These are phyloP conservation scores for Malthinus seriepunctatus DNA, from an alignment of 2,888 invertebrate species.

Conservation along the genomic window DNA sequence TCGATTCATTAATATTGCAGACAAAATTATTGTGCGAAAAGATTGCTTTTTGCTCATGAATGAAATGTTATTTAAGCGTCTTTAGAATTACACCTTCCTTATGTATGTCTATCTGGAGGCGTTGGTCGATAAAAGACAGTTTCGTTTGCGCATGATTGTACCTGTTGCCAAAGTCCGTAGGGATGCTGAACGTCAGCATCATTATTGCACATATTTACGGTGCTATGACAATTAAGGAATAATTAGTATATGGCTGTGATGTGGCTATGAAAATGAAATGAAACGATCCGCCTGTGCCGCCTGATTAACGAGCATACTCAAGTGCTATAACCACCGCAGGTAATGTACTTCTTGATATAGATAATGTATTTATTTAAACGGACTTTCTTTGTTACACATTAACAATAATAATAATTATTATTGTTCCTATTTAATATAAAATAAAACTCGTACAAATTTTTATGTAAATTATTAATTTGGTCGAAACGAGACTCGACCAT, in stretches of 20 bases:
- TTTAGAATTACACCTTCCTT: slow-evolving; percentile 22
- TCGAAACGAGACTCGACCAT: neutral
- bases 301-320: slow-evolving; percentile 8
- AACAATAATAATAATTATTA: neutral
- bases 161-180: slow-evolving; percentile 44
- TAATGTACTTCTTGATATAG: slow-evolving; percentile 5
- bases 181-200: slow-evolving; percentile 36
- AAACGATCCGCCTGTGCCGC: slow-evolving; percentile 10
- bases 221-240: slow-evolving; percentile 31
- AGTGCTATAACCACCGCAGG: slow-evolving; percentile 15
- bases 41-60: slow-evolving; percentile 27
- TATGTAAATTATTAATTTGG: neutral
- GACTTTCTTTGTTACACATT: too few species aligned
- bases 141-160: slow-evolving; percentile 32
- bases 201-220: slow-evolving; percentile 33
- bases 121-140: slow-evolving; percentile 29
- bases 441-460: neutral
- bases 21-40: slow-evolving; percentile 26
- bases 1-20: slow-evolving; percentile 28
- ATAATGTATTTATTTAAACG: too few species aligned
- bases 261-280: slow-evolving; percentile 15
- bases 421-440: neutral
- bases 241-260: slow-evolving; percentile 33
- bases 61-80: slow-evolving; percentile 16
- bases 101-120: slow-evolving; percentile 16